Conservation (phyloP, 2,888 invertebrate genomes). For the Limnephilus marmoratus region DNA sequence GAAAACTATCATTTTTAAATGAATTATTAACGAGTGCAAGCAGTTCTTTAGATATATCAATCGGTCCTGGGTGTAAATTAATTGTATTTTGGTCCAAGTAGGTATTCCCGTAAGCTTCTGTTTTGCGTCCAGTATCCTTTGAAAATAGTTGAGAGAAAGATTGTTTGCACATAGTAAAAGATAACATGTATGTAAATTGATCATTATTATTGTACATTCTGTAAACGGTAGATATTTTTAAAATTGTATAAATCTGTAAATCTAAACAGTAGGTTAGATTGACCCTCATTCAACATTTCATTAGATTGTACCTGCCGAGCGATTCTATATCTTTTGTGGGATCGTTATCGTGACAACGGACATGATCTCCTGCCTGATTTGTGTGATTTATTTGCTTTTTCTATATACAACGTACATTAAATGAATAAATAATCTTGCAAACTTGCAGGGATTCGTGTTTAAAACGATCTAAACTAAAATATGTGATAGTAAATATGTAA, state of each 20-base stretch:
- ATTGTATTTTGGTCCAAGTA: slow-evolving; percentile 2
- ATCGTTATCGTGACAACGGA: too few relatives aligned
- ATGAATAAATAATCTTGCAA: too few relatives aligned
- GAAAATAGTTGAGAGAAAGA: not conserved
- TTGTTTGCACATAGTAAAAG: not conserved
- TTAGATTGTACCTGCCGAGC: not conserved
- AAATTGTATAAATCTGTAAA: slow-evolving; percentile 2
- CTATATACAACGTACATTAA: too few relatives aligned
- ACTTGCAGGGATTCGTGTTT: too few relatives aligned
- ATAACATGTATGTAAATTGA: not conserved
- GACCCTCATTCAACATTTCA: not conserved
- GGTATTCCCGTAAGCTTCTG: not conserved
- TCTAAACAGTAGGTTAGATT: not conserved
- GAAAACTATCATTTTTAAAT: not conserved
- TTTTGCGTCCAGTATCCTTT: not conserved
- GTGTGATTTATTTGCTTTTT: too few relatives aligned
- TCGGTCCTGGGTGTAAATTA: slow-evolving; percentile 2
- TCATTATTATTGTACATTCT: not conserved
- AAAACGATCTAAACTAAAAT: too few relatives aligned
- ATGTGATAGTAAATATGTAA: too few relatives aligned
- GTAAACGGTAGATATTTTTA: not conserved
- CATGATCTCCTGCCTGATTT: too few relatives aligned
- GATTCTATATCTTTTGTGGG: too few relatives aligned
- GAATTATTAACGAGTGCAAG: not conserved
- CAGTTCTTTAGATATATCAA: not conserved